phyloP scores from a whole-genome alignment of 2,888 invertebrate genomes.

The Glyphotaelius pellucidus region DNA sequence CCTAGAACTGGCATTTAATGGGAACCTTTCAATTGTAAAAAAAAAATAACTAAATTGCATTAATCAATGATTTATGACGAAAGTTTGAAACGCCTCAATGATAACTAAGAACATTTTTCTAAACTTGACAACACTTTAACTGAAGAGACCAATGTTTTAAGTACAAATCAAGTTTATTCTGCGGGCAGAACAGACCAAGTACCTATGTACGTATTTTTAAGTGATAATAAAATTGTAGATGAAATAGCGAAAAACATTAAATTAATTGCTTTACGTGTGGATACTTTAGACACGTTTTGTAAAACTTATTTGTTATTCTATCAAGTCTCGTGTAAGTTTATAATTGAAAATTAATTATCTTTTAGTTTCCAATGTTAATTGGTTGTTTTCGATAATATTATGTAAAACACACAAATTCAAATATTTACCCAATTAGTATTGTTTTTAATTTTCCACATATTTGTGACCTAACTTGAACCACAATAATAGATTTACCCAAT shows the following conservation, averaged over 20 bases:
- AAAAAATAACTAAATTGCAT: no score
- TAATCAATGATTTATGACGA: no score
- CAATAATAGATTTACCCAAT: background rate
- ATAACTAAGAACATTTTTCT: no score
- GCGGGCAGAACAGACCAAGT: background rate
- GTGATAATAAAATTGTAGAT: background rate
- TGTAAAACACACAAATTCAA: background rate
- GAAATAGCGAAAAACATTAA: background rate
- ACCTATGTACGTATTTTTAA: background rate
- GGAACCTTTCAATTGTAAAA: no score
- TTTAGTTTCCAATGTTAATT: background rate
- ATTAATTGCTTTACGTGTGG: background rate
- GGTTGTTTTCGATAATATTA: background rate
- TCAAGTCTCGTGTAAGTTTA: background rate
- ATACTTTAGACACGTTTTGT: background rate
- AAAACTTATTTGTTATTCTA: background rate
- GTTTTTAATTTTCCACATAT: background rate
- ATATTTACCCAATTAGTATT: background rate
- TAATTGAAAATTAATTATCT: background rate
- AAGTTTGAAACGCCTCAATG: no score
- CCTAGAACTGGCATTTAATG: no score
- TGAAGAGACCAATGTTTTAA: background rate
- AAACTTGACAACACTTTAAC: background rate
- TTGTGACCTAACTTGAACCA: background rate
- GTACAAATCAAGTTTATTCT: background rate